phyloP scores from a whole-genome alignment of 2,797 vertebrate genomes.

The Sylvilagus floridanus region DNA sequence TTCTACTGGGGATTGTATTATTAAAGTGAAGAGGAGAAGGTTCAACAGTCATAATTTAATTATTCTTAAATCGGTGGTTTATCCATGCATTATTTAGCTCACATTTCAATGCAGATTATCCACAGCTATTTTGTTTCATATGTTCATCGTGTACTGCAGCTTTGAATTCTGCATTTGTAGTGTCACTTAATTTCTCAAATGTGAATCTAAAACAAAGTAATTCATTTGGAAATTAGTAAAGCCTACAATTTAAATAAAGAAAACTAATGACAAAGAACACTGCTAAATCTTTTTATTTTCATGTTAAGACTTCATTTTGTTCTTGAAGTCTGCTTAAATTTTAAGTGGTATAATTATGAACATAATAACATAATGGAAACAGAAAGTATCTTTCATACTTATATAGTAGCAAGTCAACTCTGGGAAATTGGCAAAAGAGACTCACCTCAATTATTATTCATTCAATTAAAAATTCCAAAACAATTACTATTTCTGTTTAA shows the following conservation, averaged over 20 bases:
- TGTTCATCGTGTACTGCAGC: neutral
- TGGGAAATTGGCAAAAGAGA: constrained; percentile 67
- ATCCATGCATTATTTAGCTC: constrained; percentile 11
- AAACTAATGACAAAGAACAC: constrained; percentile 62
- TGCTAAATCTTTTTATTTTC: constrained; percentile 61
- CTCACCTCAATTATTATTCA: constrained; percentile 81
- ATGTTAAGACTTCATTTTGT: constrained; percentile 58
- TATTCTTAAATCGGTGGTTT: constrained; percentile 52
- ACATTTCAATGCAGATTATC: neutral
- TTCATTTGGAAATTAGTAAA: constrained; percentile 67
- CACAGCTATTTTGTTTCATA: constrained; percentile 23
- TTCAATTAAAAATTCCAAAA: constrained; percentile 81
- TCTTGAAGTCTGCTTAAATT: constrained; percentile 65
- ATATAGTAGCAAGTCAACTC: constrained; percentile 72
- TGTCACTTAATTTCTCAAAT: constrained; percentile 62
- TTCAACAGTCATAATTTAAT: constrained; percentile 34
- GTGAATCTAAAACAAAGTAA: constrained; percentile 54
- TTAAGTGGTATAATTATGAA: constrained; percentile 72
- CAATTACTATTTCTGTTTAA: constrained; percentile 77
- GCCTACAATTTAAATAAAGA: constrained; percentile 64
- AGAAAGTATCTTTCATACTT: constrained; percentile 79
- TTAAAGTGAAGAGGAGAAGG: neutral
- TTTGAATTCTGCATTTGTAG: constrained; percentile 43
- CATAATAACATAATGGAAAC: constrained; percentile 73
- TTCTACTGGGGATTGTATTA: neutral